Conservation (phyloP, 2,797 vertebrate genomes). For the Semotilus atromaculatus region DNA sequence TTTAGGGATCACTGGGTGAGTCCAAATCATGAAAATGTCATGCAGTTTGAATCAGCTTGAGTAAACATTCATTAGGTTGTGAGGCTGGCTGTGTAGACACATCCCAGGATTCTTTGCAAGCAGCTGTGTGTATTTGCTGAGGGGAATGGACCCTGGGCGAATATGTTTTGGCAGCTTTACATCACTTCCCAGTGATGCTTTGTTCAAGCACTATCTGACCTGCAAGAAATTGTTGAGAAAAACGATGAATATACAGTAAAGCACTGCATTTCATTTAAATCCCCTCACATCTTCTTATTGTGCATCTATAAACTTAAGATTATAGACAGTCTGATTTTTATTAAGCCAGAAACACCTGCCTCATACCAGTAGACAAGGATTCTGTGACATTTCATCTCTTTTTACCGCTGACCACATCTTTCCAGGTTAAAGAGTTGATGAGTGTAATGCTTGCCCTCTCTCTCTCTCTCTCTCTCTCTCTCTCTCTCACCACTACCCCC, state of each 20-base stretch:
- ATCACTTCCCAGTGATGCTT: slow-evolving; percentile 35
- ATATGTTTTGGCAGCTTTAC: slow-evolving; percentile 72
- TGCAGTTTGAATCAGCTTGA: slow-evolving; percentile 80
- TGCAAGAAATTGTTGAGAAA: neutral
- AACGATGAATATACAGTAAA: neutral
- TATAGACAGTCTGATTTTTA: neutral
- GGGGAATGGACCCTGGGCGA: slow-evolving; percentile 77
- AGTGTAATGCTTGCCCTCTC: slow-evolving; percentile 71
- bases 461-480: neutral
- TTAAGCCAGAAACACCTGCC: slow-evolving; percentile 67
- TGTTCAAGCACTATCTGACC: slow-evolving; percentile 21
- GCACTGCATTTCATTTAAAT: neutral
- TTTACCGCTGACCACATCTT: slow-evolving; percentile 60
- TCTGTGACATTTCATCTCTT: slow-evolving; percentile 2
- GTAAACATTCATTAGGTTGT: slow-evolving; percentile 83
- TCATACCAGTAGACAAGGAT: neutral
- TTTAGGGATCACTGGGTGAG: slow-evolving; percentile 71
- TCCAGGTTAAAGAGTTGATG: slow-evolving; percentile 77
- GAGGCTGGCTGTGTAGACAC: slow-evolving; percentile 81
- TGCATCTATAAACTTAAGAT: neutral
- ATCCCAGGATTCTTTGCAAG: slow-evolving; percentile 75
- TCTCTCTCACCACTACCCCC: no score
- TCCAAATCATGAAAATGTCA: slow-evolving; percentile 75
- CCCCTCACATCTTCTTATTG: neutral
- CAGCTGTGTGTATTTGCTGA: slow-evolving; percentile 88